Conservation (phyloP, 1,140 invertebrate species). For the Portunus trituberculatus region DNA sequence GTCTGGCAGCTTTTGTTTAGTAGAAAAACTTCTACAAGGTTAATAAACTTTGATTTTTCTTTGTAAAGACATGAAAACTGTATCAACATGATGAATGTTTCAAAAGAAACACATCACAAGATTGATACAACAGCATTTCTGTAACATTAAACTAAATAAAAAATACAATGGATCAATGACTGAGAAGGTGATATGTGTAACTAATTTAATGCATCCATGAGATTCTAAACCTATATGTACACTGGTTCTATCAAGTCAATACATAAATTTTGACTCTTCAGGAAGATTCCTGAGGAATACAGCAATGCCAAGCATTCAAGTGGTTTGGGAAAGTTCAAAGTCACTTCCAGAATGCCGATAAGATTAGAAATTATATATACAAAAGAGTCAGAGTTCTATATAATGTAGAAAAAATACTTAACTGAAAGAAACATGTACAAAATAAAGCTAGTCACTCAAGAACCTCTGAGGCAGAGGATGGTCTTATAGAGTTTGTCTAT, state of each 20-base stretch:
- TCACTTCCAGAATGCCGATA: background rate
- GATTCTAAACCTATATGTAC: background rate
- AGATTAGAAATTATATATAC: background rate
- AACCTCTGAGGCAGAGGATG: background rate
- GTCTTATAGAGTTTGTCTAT: background rate
- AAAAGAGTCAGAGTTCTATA: background rate
- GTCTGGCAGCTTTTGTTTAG: background rate
- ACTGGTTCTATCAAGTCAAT: background rate
- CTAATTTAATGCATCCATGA: background rate
- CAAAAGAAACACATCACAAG: background rate
- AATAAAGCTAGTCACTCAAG: background rate
- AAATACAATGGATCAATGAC: background rate
- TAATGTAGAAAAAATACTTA: background rate
- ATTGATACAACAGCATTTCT: background rate
- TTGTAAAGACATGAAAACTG: background rate
- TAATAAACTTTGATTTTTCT: background rate
- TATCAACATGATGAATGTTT: background rate
- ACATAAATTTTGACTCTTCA: background rate
- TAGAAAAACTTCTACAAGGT: background rate
- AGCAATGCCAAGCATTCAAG: background rate
- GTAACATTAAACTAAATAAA: background rate
- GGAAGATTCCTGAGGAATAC: background rate
- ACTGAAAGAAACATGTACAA: background rate
- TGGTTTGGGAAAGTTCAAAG: background rate
- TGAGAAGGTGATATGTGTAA: constrained; percentile 13